Evolutionary conservation across 2,888 invertebrate species (phyloP).

Genomic region (Spodoptera exigua): DNA sequence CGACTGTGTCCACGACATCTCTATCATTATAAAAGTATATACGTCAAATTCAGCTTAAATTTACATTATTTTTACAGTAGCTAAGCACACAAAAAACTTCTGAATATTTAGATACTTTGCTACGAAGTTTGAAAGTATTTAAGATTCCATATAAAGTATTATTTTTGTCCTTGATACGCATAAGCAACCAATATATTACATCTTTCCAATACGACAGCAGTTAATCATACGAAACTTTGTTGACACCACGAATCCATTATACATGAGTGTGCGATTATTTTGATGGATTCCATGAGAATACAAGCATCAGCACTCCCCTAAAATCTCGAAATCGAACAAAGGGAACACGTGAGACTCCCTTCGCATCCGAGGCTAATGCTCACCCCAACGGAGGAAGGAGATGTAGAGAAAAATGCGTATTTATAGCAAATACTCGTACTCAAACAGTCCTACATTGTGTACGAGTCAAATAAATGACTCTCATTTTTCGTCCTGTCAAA

Average conservation of each 20-base stretch:
- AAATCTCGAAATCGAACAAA: conserved; percentile 88
- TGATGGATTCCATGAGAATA: conserved; percentile 87
- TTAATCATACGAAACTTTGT: conserved; percentile 79
- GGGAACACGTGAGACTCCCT: conserved; percentile 87
- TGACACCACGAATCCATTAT: conserved; percentile 84
- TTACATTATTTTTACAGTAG: conserved; percentile 54
- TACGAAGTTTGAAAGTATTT: conserved; percentile 22
- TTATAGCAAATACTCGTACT: conserved; percentile 90
- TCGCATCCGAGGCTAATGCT: conserved; percentile 83
- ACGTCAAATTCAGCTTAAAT: conserved; percentile 41
- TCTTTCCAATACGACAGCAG: conserved; percentile 66
- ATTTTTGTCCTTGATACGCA: conserved; percentile 49
- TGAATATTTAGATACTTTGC: conserved; percentile 49
- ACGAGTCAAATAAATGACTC: conserved; percentile 89
- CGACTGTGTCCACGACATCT: conserved; percentile 14
- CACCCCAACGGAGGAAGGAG: conserved; percentile 87
- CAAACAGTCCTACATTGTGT: conserved; percentile 90
- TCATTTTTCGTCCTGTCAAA: conserved; percentile 90
- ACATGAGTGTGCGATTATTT: conserved; percentile 86
- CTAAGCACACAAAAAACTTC: conserved; percentile 41
- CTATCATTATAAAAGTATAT: conserved; percentile 35
- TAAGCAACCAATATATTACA: conserved; percentile 55
- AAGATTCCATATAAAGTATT: conserved; percentile 35
- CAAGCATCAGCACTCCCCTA: conserved; percentile 87
- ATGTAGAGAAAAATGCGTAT: conserved; percentile 89